Base-by-base conservation (phyloP, 2,113 vertebrate species). In the Zosterops pallidus region DNA sequence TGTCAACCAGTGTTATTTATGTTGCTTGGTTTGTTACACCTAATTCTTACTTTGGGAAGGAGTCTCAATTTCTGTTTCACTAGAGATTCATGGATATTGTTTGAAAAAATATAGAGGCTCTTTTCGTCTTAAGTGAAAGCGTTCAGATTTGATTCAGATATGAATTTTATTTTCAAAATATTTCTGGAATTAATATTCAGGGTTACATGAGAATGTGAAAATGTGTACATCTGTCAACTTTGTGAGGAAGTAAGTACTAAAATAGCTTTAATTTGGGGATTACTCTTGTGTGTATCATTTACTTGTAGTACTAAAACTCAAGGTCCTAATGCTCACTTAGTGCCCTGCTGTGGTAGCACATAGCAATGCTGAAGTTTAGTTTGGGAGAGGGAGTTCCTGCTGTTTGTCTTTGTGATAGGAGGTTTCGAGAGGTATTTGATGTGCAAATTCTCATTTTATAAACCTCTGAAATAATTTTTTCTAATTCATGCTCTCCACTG, bases 171-270 rank as follows among this genome's bases (percentile, higher is more conserved):
- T 87, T 89, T 91, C 56, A 26, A 8, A 55, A 39, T 71, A 56
- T 31, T 92, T 88, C 83, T 84, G 29, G 56, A 89, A 76, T 55
- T 62, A 83, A 15, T 77, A 35, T 89, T 95, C 90, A 63, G 80
- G 64, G 60, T 92, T 93, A 52, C 26, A 13, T 26, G 55, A 86
- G 37, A 95, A 79, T 92, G 83, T 95, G 80, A 88, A 91, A 92
- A 68, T 29, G 46, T 35, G 10, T 71, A 21, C 6, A 25, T 67
- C 21, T n/a, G 33, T 53, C 65, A 74, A 52, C 67, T 74, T 96
- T 42, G 50, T 87, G 74, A 77, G 69, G 55, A 55, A 46, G n/a
- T 86, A 93, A 50, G 41, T 80, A 71, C 76, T 86, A 76, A 90
- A 82, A 59, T 41, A 24, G 25, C 59, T 94, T 95, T 90, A 79